A percentile compares a stretch with the other conserved stretches of the same genome.
These are phyloP conservation scores for Poecilus cupreus DNA, from an alignment of 2,888 invertebrate genomes.

Conservation along the genomic window DNA sequence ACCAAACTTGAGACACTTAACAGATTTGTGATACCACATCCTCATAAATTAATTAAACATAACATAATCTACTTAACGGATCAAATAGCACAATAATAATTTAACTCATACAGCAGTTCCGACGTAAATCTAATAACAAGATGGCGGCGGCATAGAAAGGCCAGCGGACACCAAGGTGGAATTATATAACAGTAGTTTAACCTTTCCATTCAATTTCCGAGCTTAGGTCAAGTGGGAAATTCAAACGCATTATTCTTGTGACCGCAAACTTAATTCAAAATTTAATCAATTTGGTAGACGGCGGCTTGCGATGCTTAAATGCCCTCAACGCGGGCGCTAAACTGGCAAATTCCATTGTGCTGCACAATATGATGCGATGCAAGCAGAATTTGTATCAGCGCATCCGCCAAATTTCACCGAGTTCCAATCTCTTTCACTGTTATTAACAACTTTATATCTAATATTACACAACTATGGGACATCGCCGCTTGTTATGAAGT, in stretches of 20 bases:
- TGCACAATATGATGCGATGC: no score
- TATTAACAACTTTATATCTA: no score
- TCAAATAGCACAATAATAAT: conserved; percentile 55
- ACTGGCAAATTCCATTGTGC: not conserved
- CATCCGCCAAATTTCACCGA: no score
- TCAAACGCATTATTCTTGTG: conserved; percentile 57
- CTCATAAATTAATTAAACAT: conserved; percentile 48
- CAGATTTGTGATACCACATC: not conserved
- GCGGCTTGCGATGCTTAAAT: not conserved
- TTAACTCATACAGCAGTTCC: conserved; percentile 2
- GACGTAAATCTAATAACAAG: conserved; percentile 53
- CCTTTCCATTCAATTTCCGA: conserved; percentile 60
- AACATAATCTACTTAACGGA: conserved; percentile 50
- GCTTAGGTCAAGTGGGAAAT: conserved; percentile 60
- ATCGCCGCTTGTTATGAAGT: no score
- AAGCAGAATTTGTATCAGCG: no score
- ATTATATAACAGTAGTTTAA: conserved; percentile 58
- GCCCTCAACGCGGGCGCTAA: not conserved
- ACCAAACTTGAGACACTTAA: not conserved
- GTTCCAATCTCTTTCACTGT: no score
- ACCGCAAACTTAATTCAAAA: conserved; percentile 59
- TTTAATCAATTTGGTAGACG: conserved; percentile 54
- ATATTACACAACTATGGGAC: no score
- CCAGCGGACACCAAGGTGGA: conserved; percentile 21
- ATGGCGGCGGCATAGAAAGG: conserved; percentile 8